Evolutionary conservation across 2,797 vertebrate genomes (phyloP).

Genomic region (Pseudocheirus occidentalis): DNA sequence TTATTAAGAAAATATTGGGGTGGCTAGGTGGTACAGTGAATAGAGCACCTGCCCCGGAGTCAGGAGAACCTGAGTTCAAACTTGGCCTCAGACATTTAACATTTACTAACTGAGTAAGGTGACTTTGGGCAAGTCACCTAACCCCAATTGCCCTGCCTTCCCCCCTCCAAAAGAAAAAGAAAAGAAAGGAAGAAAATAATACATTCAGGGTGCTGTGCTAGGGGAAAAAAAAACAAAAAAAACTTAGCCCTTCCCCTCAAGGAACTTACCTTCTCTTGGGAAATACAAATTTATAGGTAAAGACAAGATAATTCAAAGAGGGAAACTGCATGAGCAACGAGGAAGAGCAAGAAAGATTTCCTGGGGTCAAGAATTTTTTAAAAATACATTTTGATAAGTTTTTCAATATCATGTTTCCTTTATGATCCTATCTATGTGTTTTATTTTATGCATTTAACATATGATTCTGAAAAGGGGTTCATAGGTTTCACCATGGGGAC

Average conservation of each 20-base stretch:
- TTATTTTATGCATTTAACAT: background rate
- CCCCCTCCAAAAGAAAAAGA: too few species aligned
- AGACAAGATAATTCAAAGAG: background rate
- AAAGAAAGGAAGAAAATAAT: background rate
- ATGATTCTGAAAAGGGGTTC: background rate
- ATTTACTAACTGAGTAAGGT: too few species aligned
- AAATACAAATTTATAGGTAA: background rate
- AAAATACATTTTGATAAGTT: background rate
- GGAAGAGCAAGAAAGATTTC: background rate
- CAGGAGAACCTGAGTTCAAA: too few species aligned
- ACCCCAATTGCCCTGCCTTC: too few species aligned
- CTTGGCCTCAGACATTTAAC: too few species aligned
- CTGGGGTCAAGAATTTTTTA: background rate
- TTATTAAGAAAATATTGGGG: background rate
- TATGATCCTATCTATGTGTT: background rate
- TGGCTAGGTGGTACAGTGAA: too few species aligned
- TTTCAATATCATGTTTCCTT: background rate
- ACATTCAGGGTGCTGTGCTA: background rate
- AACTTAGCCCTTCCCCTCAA: background rate
- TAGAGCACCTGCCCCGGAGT: too few species aligned
- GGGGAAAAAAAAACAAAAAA: background rate
- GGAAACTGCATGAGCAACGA: background rate
- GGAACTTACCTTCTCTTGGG: background rate
- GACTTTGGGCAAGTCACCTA: too few species aligned
- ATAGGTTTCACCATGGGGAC: background rate